A percentile compares a stretch with the other conserved stretches of the same genome.
phyloP scores from a whole-genome alignment of 2,888 invertebrate genomes.

The Amorpha juglandis region DNA sequence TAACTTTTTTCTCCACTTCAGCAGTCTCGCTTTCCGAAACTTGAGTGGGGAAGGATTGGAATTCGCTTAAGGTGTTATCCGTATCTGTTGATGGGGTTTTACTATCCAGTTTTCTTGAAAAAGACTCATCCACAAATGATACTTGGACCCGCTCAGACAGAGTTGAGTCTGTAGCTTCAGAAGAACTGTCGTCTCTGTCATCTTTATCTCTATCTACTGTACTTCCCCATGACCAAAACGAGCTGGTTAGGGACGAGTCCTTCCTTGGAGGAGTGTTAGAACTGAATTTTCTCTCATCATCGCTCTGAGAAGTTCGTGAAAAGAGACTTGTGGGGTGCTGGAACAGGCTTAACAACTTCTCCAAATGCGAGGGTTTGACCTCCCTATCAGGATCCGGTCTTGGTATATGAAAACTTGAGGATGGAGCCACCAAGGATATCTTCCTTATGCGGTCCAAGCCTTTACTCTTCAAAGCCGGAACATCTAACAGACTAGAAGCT shows the following conservation, averaged over 20 bases:
- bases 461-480: conserved; percentile 73
- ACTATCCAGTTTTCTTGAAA: conserved; percentile 74
- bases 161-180: conserved; percentile 76
- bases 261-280: conserved; percentile 76
- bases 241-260: conserved; percentile 72
- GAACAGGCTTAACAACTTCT: conserved; percentile 87
- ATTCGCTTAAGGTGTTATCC: conserved; percentile 77
- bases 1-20: conserved; percentile 54
- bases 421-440: conserved; percentile 85
- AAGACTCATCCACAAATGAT: conserved; percentile 76
- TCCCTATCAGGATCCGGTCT: conserved; percentile 69
- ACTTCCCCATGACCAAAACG: conserved; percentile 80
- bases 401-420: conserved; percentile 70
- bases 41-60: conserved; percentile 65
- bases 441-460: conserved; percentile 80
- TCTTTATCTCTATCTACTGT: conserved; percentile 61
- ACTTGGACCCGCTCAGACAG: conserved; percentile 78
- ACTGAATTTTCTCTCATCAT: conserved; percentile 72
- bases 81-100: conserved; percentile 80
- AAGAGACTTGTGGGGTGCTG: conserved; percentile 86
- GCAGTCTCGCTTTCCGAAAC: conserved; percentile 50
- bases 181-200: conserved; percentile 67
- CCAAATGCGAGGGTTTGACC: conserved; percentile 84
- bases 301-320: conserved; percentile 70
- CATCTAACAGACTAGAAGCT: conserved; percentile 72